Conservation (phyloP, 2,888 invertebrate species). For the Orthonevra nobilis region DNA sequence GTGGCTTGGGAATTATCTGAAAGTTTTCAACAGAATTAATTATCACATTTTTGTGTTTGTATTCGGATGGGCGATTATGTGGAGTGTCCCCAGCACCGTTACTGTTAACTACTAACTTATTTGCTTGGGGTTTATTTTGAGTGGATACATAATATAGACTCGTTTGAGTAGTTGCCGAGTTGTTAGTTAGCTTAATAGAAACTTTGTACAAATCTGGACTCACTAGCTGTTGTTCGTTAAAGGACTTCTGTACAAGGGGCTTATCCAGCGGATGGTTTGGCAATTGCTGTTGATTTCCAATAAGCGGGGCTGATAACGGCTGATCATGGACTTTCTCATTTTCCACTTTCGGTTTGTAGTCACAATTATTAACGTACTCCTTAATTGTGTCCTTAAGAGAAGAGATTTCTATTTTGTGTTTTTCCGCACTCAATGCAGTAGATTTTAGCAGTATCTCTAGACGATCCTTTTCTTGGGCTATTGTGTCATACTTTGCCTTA, state of each 20-base stretch:
- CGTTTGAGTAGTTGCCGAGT: constrained; percentile 60
- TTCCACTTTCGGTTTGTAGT: constrained; percentile 61
- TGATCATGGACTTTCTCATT: constrained; percentile 25
- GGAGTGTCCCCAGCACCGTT: constrained; percentile 39
- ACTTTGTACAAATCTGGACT: constrained; percentile 80
- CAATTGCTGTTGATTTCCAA: constrained; percentile 28
- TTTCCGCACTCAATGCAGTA: constrained; percentile 70
- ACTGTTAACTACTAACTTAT: constrained; percentile 26
- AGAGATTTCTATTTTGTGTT: constrained; percentile 62
- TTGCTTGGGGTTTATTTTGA: constrained; percentile 38
- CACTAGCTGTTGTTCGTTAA: constrained; percentile 79
- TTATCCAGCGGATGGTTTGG: constrained; percentile 71
- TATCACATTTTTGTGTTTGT: constrained; percentile 72
- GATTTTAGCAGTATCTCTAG: constrained; percentile 75
- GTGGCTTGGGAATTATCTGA: constrained; percentile 79
- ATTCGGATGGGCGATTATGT: constrained; percentile 41
- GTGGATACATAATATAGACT: constrained; percentile 47
- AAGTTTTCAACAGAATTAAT: constrained; percentile 81
- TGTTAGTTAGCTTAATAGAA: constrained; percentile 77
- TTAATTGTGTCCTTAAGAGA: constrained; percentile 59
- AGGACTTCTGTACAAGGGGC: constrained; percentile 76
- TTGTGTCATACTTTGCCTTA: constrained; percentile 76
- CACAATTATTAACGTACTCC: constrained; percentile 70
- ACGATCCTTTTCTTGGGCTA: constrained; percentile 76
- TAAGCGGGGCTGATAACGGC: constrained; percentile 23